These are phyloP conservation scores for Zaprionus gabonicus DNA, from an alignment of 1,140 invertebrate species.

Conservation along the genomic window DNA sequence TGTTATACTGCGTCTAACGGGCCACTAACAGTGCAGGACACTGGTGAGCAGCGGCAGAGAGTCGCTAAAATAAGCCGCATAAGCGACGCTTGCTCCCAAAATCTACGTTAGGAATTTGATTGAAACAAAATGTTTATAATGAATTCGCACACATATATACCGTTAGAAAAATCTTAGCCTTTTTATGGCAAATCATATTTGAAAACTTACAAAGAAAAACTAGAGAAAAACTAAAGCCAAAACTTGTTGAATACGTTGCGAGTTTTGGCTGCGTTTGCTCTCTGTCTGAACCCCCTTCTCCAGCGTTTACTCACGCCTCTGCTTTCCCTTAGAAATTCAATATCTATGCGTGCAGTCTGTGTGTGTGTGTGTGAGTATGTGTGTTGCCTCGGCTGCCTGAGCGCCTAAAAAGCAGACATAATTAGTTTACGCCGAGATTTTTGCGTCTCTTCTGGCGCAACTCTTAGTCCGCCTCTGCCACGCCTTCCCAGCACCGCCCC, in stretches of 20 bases:
- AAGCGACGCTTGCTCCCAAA: not conserved
- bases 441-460: slow-evolving; percentile 50
- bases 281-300: not conserved
- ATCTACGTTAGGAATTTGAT: slow-evolving; percentile 3
- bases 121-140: slow-evolving; percentile 26
- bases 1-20: slow-evolving; percentile 16
- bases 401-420: slow-evolving; percentile 75
- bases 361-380: slow-evolving; percentile 14
- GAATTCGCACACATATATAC: slow-evolving; percentile 2
- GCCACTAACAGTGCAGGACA: slow-evolving; percentile 8
- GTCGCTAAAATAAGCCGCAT: slow-evolving; percentile 26
- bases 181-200: not conserved
- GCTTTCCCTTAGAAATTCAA: slow-evolving; percentile 67
- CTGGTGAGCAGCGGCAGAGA: not conserved
- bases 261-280: not conserved
- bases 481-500: not conserved
- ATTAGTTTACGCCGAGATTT: slow-evolving; percentile 76
- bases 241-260: slow-evolving; percentile 67
- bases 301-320: not conserved
- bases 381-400: slow-evolving; percentile 59
- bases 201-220: not conserved
- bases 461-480: slow-evolving; percentile 40
- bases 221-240: slow-evolving; percentile 16
- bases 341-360: slow-evolving; percentile 43
- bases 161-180: not conserved